Evolutionary conservation across 2,113 vertebrate species (phyloP).

Genomic region (Pyxicephalus adspersus): DNA sequence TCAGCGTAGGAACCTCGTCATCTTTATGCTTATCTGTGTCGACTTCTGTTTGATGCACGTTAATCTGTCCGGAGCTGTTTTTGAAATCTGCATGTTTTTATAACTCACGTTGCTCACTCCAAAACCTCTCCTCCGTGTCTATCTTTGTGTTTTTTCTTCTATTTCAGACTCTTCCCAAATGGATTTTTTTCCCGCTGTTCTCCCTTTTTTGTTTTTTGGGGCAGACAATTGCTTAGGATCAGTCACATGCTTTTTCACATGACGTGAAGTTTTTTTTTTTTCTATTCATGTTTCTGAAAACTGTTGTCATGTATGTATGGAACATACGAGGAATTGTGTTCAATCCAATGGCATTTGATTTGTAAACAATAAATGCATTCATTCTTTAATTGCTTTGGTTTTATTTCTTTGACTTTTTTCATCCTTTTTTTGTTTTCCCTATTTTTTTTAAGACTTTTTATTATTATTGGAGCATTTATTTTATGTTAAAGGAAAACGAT

Average conservation of each 20-base stretch:
- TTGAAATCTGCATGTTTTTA: constrained; percentile 60
- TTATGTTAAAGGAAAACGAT: no score
- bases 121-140: constrained; percentile 63
- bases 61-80: constrained; percentile 1
- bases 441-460: constrained; percentile 2
- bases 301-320: constrained; percentile 80
- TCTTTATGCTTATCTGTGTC: no score
- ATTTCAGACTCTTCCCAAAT: constrained; percentile 86
- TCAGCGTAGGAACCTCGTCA: no score
- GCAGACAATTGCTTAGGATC: constrained; percentile 52
- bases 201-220: constrained; percentile 62
- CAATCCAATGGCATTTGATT: constrained; percentile 82
- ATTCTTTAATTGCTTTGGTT: constrained; percentile 79
- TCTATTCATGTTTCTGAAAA: constrained; percentile 68
- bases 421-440: constrained; percentile 50
- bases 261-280: constrained; percentile 61
- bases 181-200: constrained; percentile 69
- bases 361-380: constrained; percentile 93
- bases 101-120: not conserved
- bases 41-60: not conserved
- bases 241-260: constrained; percentile 65
- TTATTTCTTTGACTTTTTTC: constrained; percentile 76
- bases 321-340: constrained; percentile 77
- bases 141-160: constrained; percentile 77
- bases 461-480: no score